phyloP scores from a whole-genome alignment of 2,797 vertebrate genomes.

The Ibycter americanus region DNA sequence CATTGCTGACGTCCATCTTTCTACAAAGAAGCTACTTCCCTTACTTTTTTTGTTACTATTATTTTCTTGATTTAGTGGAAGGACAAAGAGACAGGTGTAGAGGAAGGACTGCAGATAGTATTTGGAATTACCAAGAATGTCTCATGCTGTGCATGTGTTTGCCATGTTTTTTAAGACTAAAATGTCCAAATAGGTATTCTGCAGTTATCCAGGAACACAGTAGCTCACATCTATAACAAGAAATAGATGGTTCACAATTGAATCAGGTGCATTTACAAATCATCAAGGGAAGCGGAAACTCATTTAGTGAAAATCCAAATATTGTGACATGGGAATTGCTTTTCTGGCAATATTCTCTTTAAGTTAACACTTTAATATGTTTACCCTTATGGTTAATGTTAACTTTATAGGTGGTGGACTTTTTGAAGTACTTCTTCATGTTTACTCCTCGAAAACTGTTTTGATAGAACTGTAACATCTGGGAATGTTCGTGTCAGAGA shows the following conservation, averaged over 20 bases:
- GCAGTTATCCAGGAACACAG: not conserved
- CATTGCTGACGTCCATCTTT: not conserved
- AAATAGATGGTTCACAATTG: not conserved
- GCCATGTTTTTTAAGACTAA: not conserved
- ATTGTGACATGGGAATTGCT: not conserved
- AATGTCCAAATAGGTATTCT: not conserved
- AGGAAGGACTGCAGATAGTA: not conserved
- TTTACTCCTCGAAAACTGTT: not conserved
- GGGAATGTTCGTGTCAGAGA: not conserved
- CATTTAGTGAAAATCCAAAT: not conserved
- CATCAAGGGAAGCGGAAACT: not conserved
- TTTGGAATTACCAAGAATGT: not conserved
- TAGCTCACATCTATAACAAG: not conserved
- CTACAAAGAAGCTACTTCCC: not conserved
- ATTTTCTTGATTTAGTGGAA: not conserved
- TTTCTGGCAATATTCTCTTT: not conserved
- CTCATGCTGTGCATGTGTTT: not conserved
- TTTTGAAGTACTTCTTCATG: not conserved
- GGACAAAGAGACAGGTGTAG: not conserved
- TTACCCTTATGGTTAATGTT: not conserved
- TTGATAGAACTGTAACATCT: not conserved
- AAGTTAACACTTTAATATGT: not conserved
- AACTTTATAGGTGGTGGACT: not conserved
- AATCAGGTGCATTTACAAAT: not conserved
- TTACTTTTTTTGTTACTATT: not conserved